Conservation (phyloP, 1,140 invertebrate species). For the silkworm (Bombyx mori) region ASM3026992v2 NC_085116.1:11015001-11015500, state of each 20-base stretch:
- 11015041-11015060: slow-evolving; percentile 7
- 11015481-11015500: too few species aligned
- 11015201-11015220: slow-evolving; percentile 19
- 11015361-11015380: too few species aligned
- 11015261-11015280: slow-evolving; percentile 18
- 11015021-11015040: background rate
- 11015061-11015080: slow-evolving; percentile 10
- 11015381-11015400: too few species aligned
- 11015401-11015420: too few species aligned
- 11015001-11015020: background rate
- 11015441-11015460: too few species aligned
- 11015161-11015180: slow-evolving; percentile 24
- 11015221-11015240: slow-evolving; percentile 21
- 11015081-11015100: slow-evolving; percentile 15
- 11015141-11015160: slow-evolving; percentile 25
- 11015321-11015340: too few species aligned
- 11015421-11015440: too few species aligned
- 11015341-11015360: too few species aligned
- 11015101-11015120: slow-evolving; percentile 19
- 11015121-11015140: slow-evolving; percentile 25
- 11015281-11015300: slow-evolving; percentile 26
- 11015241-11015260: slow-evolving; percentile 29
- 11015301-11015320: background rate
- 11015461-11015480: too few species aligned
- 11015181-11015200: slow-evolving; percentile 19